phyloP scores from a whole-genome alignment of 2,888 invertebrate genomes.

The Hypena proboscidalis region DNA sequence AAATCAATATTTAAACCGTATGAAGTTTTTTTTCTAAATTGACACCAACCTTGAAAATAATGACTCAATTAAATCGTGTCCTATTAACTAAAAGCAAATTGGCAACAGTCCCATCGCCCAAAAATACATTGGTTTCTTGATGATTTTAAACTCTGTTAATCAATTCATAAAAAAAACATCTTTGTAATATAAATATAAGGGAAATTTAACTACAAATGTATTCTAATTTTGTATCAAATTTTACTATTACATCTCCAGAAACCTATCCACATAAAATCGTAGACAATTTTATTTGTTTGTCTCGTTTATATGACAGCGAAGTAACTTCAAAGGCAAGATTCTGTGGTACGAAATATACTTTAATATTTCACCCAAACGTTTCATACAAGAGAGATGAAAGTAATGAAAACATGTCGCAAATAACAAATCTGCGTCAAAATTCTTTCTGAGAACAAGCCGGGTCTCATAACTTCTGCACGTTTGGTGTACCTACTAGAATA shows the following conservation, averaged over 20 bases:
- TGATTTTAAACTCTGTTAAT: not conserved
- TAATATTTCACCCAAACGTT: slow-evolving; percentile 36
- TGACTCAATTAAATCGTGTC: not conserved
- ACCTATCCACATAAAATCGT: slow-evolving; percentile 10
- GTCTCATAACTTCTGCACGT: slow-evolving; percentile 25
- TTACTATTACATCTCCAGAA: no score
- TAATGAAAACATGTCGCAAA: slow-evolving; percentile 46
- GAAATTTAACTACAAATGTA: not conserved
- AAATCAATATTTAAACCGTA: not conserved
- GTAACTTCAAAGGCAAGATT: slow-evolving; percentile 32
- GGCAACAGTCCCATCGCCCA: slow-evolving; percentile 1
- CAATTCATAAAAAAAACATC: not conserved
- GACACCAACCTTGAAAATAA: not conserved
- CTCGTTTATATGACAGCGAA: slow-evolving; percentile 9
- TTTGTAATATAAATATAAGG: no score
- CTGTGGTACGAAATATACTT: slow-evolving; percentile 23
- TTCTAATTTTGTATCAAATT: no score
- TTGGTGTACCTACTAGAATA: slow-evolving; percentile 32
- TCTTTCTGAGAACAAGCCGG: slow-evolving; percentile 35
- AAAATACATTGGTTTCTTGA: not conserved
- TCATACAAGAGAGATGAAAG: slow-evolving; percentile 37
- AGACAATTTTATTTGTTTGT: slow-evolving; percentile 17
- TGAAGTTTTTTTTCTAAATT: not conserved
- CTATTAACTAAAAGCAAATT: not conserved
- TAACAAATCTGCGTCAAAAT: slow-evolving; percentile 39